phyloP scores from a whole-genome alignment of 2,797 vertebrate genomes.

The Enteromius thamalakanensis region DNA sequence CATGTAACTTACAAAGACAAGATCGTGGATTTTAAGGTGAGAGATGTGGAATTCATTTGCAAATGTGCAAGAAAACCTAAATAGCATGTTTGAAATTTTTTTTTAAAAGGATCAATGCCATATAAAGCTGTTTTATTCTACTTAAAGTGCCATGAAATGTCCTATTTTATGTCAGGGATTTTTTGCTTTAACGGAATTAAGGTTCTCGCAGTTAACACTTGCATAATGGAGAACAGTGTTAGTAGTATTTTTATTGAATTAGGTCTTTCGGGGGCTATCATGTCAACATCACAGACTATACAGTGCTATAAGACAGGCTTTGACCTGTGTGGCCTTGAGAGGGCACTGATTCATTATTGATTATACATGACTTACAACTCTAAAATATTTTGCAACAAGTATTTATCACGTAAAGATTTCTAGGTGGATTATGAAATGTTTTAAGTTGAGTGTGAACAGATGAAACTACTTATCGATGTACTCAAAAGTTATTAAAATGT shows the following conservation, averaged over 20 bases:
- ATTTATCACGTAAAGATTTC: background rate
- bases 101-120: background rate
- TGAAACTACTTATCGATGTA: background rate
- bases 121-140: background rate
- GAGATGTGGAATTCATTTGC: background rate
- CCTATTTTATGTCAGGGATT: background rate
- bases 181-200: background rate
- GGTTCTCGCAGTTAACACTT: background rate
- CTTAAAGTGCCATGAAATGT: background rate
- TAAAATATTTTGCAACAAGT: background rate
- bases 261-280: background rate
- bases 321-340: background rate
- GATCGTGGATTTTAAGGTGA: conserved; percentile 79
- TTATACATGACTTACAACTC: background rate
- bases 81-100: background rate
- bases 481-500: background rate
- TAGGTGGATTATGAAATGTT: background rate
- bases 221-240: background rate
- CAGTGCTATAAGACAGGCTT: background rate
- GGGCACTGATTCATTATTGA: background rate
- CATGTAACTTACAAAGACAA: conserved; percentile 78
- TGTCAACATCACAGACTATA: conserved; percentile 5
- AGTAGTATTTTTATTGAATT: background rate
- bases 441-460: background rate
- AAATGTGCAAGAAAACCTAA: background rate